Conservation (phyloP, 2,888 invertebrate genomes). For the Cerastoderma edule region DNA sequence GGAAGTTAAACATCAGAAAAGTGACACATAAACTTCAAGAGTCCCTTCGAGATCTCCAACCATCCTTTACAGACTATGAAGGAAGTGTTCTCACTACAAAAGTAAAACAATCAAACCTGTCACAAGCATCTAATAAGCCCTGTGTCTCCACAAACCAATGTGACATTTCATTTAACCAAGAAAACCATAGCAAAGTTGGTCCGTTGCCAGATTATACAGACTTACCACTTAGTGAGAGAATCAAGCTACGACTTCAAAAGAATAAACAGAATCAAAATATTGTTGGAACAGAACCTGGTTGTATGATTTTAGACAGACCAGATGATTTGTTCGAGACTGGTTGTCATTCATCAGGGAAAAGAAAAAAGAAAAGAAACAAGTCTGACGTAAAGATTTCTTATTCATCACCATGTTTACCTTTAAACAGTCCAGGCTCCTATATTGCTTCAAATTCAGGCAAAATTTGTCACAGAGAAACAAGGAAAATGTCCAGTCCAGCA, state of each 20-base stretch:
- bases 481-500: constrained; percentile 53
- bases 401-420: too few relatives aligned
- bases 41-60: constrained; percentile 30
- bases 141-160: not conserved
- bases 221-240: constrained; percentile 55
- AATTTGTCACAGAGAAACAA: too few relatives aligned
- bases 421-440: too few relatives aligned
- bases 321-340: not conserved
- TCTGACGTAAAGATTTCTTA: too few relatives aligned
- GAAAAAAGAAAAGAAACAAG: constrained; percentile 17
- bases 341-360: not conserved
- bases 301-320: not conserved
- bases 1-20: constrained; percentile 34
- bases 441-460: too few relatives aligned
- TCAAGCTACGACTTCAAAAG: constrained; percentile 43
- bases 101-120: constrained; percentile 17
- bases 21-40: constrained; percentile 36
- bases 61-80: constrained; percentile 42
- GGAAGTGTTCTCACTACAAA: constrained; percentile 31
- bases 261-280: constrained; percentile 11
- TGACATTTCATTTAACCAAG: not conserved
- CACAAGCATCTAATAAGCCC: constrained; percentile 3
- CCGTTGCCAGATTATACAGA: constrained; percentile 19
- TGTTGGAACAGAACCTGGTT: not conserved
- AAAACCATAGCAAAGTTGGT: too few relatives aligned